Evolutionary conservation across 2,113 vertebrate genomes (phyloP).

Genomic region (Chunga burmeisteri): DNA sequence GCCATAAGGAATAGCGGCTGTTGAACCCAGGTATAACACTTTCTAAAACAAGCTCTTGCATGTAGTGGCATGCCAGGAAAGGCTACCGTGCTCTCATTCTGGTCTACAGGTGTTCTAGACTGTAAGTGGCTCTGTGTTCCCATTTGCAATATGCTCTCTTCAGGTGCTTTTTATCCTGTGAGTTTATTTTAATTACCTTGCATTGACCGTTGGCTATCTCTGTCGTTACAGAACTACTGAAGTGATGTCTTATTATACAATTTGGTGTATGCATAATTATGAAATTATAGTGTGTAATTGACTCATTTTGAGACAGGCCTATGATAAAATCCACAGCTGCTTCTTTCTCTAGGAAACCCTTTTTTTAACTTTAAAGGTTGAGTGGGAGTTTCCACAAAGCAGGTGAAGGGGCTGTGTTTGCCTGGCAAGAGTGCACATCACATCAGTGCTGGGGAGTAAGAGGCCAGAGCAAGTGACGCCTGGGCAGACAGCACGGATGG

Average conservation of each 20-base stretch:
- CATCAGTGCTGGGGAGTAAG: background rate
- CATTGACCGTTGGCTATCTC: background rate
- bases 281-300: conserved; percentile 37
- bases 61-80: background rate
- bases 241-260: conserved; percentile 7
- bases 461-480: background rate
- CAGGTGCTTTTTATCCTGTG: background rate
- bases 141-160: background rate
- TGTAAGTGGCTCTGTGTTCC: background rate
- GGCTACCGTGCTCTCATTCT: background rate
- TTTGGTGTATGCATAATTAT: conserved; percentile 26
- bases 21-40: background rate
- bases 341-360: background rate
- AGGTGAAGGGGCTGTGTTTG: background rate
- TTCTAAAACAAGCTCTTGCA: background rate
- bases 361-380: background rate
- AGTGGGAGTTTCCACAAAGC: background rate
- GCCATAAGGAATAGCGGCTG: background rate
- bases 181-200: conserved; percentile 2
- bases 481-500: background rate
- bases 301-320: conserved; percentile 33
- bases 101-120: background rate
- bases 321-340: conserved; percentile 27
- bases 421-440: background rate
- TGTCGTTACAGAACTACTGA: background rate